Evolutionary conservation across 2,888 invertebrate genomes (phyloP), one percentile per base, ranked within the genome.

Genomic region (Ophion costatus): DNA sequence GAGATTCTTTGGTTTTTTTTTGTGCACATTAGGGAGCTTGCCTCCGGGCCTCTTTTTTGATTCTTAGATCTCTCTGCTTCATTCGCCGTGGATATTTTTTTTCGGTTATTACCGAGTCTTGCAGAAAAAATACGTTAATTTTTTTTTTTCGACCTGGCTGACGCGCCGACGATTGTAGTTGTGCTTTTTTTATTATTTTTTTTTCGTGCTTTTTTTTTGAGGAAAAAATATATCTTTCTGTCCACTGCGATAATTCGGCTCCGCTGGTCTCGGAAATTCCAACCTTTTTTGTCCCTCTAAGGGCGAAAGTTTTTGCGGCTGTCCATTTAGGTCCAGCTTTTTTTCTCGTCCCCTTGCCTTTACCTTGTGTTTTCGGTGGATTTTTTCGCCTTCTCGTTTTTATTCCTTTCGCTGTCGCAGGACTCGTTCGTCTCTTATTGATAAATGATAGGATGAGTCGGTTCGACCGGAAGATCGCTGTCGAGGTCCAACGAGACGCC

Each of bases 361-460:
- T 59, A 2, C 2, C 24, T 45, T 1, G 61, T 74, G 24, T 51
- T 59, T 51, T 61, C 24, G 14, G 17, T 20, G 3, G 17, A 3
- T 24, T 22, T 42, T 42, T 42, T 29, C 33, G 67, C 29, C 4
- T 4, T 20, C 64, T 56, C 17, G 24, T 42, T 76, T 24, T 71
- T 57, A 56, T 51, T 78, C 29, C 24, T 17, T 59, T 56, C 22
- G 2, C 6, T 75, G 29, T 38, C 70, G 1, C 10, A 7, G 22
- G 29, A 17, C n/a, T 29, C 29, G 29, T 4, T 29, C 14, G 5
- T 88, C 1, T 6, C 38, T 86, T 92, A 93, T 88, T 93, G 93
- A 82, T 93, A 93, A 85, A 93, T 93, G 86, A 93, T 93, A 20
- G 92, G 93, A 82, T 93, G 93, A 6, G 91, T 90, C 17, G 93